Base-by-base conservation (phyloP, 2,888 invertebrate genomes). In the Drosophila greeni region DNA sequence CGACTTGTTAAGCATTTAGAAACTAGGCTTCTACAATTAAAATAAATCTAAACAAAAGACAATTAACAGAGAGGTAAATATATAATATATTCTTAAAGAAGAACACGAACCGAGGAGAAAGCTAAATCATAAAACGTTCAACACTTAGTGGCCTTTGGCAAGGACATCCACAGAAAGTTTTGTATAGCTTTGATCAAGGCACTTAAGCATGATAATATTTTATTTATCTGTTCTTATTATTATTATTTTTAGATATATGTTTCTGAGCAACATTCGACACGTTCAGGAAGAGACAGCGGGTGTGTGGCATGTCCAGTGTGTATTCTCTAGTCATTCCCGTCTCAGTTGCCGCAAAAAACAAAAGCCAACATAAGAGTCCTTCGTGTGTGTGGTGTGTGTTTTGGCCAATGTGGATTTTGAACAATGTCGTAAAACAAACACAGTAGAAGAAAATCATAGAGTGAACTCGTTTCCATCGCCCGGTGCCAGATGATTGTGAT, bases 241-340 rank as follows among this genome's bases (percentile, higher is more conserved):
- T 20, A 14, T 40, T 23, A 12, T 23, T 23, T 5, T 36, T 16
- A 8, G 8, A 39, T 20, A 40, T 43, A 20, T 45, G 11, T 54
- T 37, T 36, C 7, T 16, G 34, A 26, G 64, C 66, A 66, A 81
- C 78, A 79, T 78, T 73, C 65, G 76, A 62, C 66, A 80, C 66
- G 59, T 65, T 68, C 59, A 67, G 37, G 66, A 51, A 69, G 67
- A 76, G 74, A 76, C 66, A 78, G 76, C 67, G 52, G 66, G 66
- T 73, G 66, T 66, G 40, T 47, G 36, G 34, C 11, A 34, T 49
- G 45, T 55, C 39, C 40, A 39, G 55, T 39, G 52, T 53, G 34
- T 34, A 52, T 54, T 42, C 48, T 8, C 37, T 51, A 47, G 73
- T 58, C 70, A 74, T 78, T 78, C 74, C 76, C 76, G 73, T 77